Base-by-base conservation (phyloP, 2,888 invertebrate genomes). In the Geophilus truncorum region DNA sequence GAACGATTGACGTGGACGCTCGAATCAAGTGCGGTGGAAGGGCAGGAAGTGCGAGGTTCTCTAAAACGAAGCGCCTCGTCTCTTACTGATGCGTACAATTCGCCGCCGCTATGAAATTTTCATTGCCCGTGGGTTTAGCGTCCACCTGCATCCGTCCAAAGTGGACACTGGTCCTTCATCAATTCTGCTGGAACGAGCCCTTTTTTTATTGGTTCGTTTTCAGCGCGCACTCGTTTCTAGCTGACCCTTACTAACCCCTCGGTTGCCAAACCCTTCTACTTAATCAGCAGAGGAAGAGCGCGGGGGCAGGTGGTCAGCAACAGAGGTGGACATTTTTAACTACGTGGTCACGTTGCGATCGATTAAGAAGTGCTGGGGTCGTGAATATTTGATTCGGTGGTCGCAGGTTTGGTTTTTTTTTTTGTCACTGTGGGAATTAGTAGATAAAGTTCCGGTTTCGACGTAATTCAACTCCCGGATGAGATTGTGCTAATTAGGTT, bases 71-170 rank as follows among this genome's bases (percentile, higher is more conserved):
- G 51, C 28, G 25, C 70, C 70, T 70, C 28, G 70, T 28, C 70
- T 51, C 51, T 51, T 51, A 70, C 70, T 70, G 70, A 70, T 25
- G 70, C 70, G 70, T 15, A n/a, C 70, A 70, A 70, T 70, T 70
- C 70, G 25, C 28, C n/a, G 70, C 25, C 28, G 25, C 70, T 28
- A 70, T 70, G 70, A 70, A 70, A 70, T 70, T 70, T 70, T 70
- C 70, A 70, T 70, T 70, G 70, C 70, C 70, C 70, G 28, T 70
- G 70, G 70, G 70, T 70, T 70, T 70, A 70, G 70, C 28, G 70
- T 12, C 70, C 70, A 70, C 70, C 25, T 70, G 70, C 70, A 70
- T 15, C 28, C 70, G 28, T 28, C 70, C 25, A 25, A 70, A 70
- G 70, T 70, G 70, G 70, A 70, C 70, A 70, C 70, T 70, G 25